A percentile compares a stretch with the other conserved stretches of the same genome.
These are phyloP conservation scores for Drosophila rhopaloa DNA, from an alignment of 1,140 invertebrate species.

Conservation along the genomic window DNA sequence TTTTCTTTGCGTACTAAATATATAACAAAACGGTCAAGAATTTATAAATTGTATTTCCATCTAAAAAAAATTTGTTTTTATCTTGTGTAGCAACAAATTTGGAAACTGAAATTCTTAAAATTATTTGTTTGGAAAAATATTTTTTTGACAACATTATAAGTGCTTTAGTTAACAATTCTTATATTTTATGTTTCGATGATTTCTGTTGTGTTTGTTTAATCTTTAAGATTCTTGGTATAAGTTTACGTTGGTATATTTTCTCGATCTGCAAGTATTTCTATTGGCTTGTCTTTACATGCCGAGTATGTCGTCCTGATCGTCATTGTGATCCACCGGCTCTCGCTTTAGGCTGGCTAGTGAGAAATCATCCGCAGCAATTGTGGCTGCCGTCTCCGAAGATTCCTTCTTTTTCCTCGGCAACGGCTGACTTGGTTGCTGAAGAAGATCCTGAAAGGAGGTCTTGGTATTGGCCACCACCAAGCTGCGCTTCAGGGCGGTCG, in stretches of 20 bases:
- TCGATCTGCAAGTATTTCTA: not conserved
- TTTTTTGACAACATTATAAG: not conserved
- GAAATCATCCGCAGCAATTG: conserved; percentile 64
- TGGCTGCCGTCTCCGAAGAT: conserved; percentile 45
- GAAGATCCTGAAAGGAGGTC: not conserved
- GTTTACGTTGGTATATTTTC: not conserved
- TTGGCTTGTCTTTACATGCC: conserved; percentile 38
- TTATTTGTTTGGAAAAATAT: not conserved
- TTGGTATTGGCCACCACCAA: conserved; percentile 61
- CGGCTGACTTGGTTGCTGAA: not conserved
- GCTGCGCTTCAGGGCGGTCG: conserved; percentile 29
- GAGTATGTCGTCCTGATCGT: conserved; percentile 45
- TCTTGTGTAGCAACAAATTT: not conserved
- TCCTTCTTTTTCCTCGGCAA: not conserved
- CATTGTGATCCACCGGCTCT: conserved; percentile 51
- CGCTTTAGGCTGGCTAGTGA: conserved; percentile 48
- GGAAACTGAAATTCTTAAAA: not conserved
- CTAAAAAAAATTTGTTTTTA: not conserved
- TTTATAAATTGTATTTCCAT: not conserved
- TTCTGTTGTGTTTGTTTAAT: conserved; percentile 3
- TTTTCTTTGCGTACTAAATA: not conserved
- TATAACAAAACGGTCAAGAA: not conserved
- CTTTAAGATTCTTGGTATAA: conserved; percentile 11
- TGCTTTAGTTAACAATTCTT: not conserved
- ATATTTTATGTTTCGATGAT: not conserved